A percentile compares a stretch with the other conserved stretches of the same genome.
Conservation (phyloP, 2,797 vertebrate species). For the Hyperoplus lanceolatus region DNA sequence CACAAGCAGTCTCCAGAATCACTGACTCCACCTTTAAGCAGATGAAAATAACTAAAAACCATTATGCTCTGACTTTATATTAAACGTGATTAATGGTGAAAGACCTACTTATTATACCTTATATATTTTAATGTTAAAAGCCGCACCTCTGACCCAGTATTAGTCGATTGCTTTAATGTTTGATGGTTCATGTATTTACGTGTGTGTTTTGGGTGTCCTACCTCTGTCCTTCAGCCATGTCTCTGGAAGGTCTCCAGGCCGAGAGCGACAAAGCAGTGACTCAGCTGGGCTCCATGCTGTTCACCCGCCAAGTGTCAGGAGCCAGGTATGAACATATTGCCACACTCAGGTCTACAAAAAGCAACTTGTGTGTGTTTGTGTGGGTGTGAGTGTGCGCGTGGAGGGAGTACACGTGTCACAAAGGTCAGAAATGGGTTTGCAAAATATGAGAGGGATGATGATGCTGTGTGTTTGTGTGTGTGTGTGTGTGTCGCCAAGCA, state of each 20-base stretch:
- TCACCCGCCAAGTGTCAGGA: conserved; percentile 98
- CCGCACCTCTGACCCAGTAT: conserved; percentile 1
- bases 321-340: conserved; percentile 88
- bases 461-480: background rate
- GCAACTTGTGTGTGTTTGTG: background rate
- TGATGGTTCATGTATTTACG: background rate
- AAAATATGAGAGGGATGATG: background rate
- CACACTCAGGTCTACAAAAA: background rate
- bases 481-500: background rate
- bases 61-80: too few relatives aligned
- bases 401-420: background rate
- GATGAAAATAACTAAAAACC: too few relatives aligned
- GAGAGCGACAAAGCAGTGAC: conserved; percentile 86
- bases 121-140: too few relatives aligned
- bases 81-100: too few relatives aligned
- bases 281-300: conserved; percentile 97
- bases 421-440: background rate
- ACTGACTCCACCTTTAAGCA: too few relatives aligned
- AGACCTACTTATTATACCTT: too few relatives aligned
- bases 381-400: background rate
- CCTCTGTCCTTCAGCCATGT: conserved; percentile 87
- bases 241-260: conserved; percentile 88
- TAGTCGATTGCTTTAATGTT: background rate
- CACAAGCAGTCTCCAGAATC: too few relatives aligned
- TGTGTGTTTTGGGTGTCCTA: conserved; percentile 24